phyloP scores from a whole-genome alignment of 2,797 vertebrate species.

The Apodemus agrarius region DNA sequence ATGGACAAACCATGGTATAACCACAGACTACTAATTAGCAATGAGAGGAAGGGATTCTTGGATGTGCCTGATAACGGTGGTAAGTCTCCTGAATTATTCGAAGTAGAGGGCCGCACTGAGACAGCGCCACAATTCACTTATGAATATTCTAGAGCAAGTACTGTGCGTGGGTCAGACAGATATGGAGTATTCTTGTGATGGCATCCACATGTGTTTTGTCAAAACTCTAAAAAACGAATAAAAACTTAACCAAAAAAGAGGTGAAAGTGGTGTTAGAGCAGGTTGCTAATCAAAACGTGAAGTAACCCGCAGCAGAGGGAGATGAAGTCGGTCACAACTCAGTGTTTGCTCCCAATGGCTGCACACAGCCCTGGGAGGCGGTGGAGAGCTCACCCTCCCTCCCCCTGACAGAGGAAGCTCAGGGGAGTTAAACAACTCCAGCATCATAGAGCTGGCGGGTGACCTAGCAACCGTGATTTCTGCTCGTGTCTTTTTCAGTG shows the following conservation, averaged over 20 bases:
- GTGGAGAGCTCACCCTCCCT: not conserved
- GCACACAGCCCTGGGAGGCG: not conserved
- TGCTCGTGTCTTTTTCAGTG: not conserved
- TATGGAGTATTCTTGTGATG: not conserved
- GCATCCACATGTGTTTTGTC: not conserved
- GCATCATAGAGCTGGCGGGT: too few species aligned
- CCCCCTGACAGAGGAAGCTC: not conserved
- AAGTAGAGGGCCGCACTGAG: not conserved
- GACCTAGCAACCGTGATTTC: not conserved
- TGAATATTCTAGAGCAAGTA: not conserved
- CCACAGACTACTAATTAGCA: not conserved
- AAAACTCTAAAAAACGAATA: not conserved
- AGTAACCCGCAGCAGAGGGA: not conserved
- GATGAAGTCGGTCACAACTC: too few species aligned
- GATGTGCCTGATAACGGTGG: not conserved
- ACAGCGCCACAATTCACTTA: not conserved
- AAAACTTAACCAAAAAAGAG: not conserved
- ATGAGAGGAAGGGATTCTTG: not conserved
- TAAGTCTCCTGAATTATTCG: not conserved
- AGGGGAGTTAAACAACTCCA: not conserved
- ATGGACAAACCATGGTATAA: not conserved
- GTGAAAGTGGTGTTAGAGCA: not conserved
- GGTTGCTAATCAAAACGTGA: not conserved
- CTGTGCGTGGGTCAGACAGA: not conserved
- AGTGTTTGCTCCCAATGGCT: not conserved